These are phyloP conservation scores for Typhlomys cinereus DNA, from an alignment of 2,113 vertebrate species.

Conservation along the genomic window DNA sequence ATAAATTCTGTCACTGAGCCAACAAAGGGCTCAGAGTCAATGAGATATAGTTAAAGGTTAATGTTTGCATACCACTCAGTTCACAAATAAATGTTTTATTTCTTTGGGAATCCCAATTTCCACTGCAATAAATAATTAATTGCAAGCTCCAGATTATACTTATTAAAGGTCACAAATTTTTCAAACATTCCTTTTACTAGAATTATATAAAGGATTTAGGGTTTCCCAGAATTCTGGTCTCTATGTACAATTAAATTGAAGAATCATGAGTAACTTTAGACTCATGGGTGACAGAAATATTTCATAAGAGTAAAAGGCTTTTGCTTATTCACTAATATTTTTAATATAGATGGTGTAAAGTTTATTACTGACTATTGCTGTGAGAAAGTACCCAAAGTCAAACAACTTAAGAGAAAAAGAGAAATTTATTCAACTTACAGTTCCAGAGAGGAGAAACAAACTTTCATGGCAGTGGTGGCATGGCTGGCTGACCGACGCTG, in stretches of 20 bases:
- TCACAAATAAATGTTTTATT: constrained; percentile 77
- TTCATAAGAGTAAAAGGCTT: too few relatives aligned
- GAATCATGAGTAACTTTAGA: fast-evolving
- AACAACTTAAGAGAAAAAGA: too few relatives aligned
- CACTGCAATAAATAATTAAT: constrained; percentile 74
- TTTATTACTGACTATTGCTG: too few relatives aligned
- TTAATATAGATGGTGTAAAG: background rate
- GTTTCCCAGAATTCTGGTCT: background rate
- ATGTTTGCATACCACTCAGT: constrained; percentile 56
- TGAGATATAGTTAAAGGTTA: constrained; percentile 68
- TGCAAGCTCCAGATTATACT: constrained; percentile 15
- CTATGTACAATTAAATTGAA: background rate
- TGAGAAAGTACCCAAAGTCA: too few relatives aligned
- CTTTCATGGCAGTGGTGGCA: too few relatives aligned
- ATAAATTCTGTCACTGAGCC: constrained; percentile 58
- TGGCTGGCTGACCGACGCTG: too few relatives aligned
- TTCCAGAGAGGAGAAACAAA: too few relatives aligned
- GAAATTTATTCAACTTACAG: too few relatives aligned
- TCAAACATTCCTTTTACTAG: background rate
- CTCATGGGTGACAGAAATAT: too few relatives aligned
- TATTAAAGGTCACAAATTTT: constrained; percentile 64
- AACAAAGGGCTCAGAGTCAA: constrained; percentile 58
- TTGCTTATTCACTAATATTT: background rate
- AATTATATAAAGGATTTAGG: background rate
- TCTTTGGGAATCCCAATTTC: constrained; percentile 64